Evolutionary conservation across 2,797 vertebrate species (phyloP).

Genomic region (Chaunax sp.): DNA sequence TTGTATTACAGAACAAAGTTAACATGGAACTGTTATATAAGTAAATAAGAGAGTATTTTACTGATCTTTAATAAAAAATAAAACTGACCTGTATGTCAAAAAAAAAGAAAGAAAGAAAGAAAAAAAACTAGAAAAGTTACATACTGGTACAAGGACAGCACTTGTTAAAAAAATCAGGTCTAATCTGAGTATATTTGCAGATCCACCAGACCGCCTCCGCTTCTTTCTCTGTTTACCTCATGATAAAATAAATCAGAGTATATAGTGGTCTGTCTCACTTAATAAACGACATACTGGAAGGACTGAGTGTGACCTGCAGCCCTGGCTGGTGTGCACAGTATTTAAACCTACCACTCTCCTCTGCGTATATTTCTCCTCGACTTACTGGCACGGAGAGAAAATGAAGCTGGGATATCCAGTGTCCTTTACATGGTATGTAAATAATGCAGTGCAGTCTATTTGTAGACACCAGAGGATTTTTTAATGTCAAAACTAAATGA

Average conservation of each 20-base stretch:
- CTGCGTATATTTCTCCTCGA: conserved; percentile 29
- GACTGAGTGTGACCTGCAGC: conserved; percentile 45
- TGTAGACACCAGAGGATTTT: conserved; percentile 36
- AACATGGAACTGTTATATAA: too few species aligned
- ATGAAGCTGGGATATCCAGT: conserved; percentile 51
- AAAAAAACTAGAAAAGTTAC: too few species aligned
- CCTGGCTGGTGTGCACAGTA: conserved; percentile 44
- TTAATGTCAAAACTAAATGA: conserved; percentile 21
- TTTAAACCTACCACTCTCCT: conserved; percentile 56
- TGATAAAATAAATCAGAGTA: conserved; percentile 21
- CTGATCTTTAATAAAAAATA: too few species aligned
- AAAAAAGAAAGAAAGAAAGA: background rate
- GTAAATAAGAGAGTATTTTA: too few species aligned
- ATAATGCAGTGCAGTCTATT: conserved; percentile 64
- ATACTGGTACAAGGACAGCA: too few species aligned
- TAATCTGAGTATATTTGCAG: conserved; percentile 1
- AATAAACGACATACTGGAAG: conserved; percentile 41
- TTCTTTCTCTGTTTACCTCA: background rate
- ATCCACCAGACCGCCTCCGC: background rate
- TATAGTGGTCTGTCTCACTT: conserved; percentile 35
- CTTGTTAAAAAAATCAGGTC: background rate
- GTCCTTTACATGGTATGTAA: conserved; percentile 66
- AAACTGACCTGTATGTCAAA: background rate
- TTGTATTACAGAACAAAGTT: too few species aligned
- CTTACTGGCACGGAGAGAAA: conserved; percentile 42